Conservation (phyloP, 2,888 invertebrate species). For the Lymantria monacha region DNA sequence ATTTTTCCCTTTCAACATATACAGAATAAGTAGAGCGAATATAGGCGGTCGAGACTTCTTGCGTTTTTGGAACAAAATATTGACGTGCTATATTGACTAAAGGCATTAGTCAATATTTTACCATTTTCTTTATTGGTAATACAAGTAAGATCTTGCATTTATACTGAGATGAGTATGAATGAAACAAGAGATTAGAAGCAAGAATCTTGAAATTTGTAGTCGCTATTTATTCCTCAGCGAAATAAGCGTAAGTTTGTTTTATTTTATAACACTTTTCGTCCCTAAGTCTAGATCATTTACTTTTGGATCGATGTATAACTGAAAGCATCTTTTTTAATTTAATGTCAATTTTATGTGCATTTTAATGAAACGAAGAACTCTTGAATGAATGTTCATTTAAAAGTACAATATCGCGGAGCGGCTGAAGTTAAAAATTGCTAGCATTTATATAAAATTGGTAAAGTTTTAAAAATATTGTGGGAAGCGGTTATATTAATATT, state of each 20-base stretch:
- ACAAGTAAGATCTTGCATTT: too few species aligned
- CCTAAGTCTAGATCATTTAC: slow-evolving; percentile 40
- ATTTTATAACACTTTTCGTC: slow-evolving; percentile 44
- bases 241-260: neutral
- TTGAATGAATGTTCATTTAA: slow-evolving; percentile 61
- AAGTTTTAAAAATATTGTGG: slow-evolving; percentile 12
- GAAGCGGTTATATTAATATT: slow-evolving; percentile 15
- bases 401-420: slow-evolving; percentile 48
- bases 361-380: slow-evolving; percentile 55
- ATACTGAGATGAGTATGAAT: too few species aligned
- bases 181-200: too few species aligned
- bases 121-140: too few species aligned
- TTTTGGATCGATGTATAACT: slow-evolving; percentile 40
- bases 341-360: slow-evolving; percentile 52
- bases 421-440: slow-evolving; percentile 28
- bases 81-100: too few species aligned
- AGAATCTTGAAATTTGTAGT: too few species aligned
- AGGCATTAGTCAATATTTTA: too few species aligned
- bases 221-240: neutral
- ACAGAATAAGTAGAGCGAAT: too few species aligned
- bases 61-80: too few species aligned
- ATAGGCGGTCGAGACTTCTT: too few species aligned
- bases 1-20: too few species aligned
- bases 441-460: slow-evolving; percentile 30
- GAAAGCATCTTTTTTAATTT: slow-evolving; percentile 41